These are phyloP conservation scores for Cheilosia vernalis DNA, from an alignment of 2,888 invertebrate genomes.

Conservation along the genomic window DNA sequence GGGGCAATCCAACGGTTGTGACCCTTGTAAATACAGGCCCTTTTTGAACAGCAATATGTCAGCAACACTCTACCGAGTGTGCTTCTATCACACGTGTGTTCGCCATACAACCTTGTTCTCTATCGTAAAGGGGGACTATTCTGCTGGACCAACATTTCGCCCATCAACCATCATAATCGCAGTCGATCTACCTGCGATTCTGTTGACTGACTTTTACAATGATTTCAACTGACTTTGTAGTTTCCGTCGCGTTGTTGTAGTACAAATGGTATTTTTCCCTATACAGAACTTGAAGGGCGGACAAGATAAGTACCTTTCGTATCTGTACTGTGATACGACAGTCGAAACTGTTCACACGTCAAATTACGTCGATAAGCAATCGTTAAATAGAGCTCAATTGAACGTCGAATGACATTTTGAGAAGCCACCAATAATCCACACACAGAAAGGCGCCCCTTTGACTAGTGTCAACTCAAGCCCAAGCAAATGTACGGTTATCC, in stretches of 20 bases:
- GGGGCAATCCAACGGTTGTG: no score
- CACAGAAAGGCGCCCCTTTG: not conserved
- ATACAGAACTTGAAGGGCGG: conserved; percentile 12
- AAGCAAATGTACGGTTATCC: not conserved
- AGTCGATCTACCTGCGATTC: no score
- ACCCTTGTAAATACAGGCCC: no score
- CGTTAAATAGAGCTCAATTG: conserved; percentile 23
- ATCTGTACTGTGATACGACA: conserved; percentile 19
- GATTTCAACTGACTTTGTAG: no score
- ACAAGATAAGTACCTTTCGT: conserved; percentile 22
- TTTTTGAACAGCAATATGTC: no score
- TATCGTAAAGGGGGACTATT: no score
- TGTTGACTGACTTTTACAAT: no score
- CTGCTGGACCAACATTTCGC: no score
- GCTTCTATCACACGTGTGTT: no score
- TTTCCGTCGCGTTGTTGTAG: not conserved
- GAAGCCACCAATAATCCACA: not conserved
- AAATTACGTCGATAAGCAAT: conserved; percentile 27
- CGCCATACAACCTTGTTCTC: no score
- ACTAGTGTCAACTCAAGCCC: conserved; percentile 8
- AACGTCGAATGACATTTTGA: not conserved
- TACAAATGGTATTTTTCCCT: not conserved
- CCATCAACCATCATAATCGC: no score
- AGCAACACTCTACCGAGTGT: no score
- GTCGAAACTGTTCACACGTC: conserved; percentile 26